These are phyloP conservation scores for Tetragonula carbonaria DNA, from an alignment of 2,888 invertebrate genomes.

Conservation along the genomic window DNA sequence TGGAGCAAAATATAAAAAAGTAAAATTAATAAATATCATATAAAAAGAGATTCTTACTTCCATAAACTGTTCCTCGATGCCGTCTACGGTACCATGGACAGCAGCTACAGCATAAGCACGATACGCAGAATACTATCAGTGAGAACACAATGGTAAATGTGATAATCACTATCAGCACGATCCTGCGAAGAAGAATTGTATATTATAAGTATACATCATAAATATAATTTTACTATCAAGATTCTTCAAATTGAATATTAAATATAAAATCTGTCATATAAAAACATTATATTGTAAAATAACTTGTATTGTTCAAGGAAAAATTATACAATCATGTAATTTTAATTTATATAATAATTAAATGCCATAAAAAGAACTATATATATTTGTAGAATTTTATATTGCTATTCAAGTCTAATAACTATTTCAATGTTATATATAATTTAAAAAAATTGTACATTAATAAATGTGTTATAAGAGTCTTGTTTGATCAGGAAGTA, in stretches of 20 bases:
- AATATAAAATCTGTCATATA: too few species aligned
- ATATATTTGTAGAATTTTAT: background rate
- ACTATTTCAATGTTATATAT: too few species aligned
- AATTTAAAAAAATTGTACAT: too few species aligned
- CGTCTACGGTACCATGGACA: slow-evolving; percentile 80
- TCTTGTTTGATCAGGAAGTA: background rate
- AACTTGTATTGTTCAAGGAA: too few species aligned
- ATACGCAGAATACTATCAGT: slow-evolving; percentile 72
- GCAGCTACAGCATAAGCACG: slow-evolving; percentile 80
- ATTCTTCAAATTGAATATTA: too few species aligned
- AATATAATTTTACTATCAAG: too few species aligned
- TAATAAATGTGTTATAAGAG: background rate
- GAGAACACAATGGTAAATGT: slow-evolving; percentile 56
- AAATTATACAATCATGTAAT: too few species aligned
- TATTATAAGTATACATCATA: background rate
- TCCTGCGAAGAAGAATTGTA: slow-evolving; percentile 60
- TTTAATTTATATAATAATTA: too few species aligned
- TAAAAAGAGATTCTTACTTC: slow-evolving; percentile 73
- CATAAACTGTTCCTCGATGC: slow-evolving; percentile 79
- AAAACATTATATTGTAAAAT: too few species aligned
- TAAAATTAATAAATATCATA: background rate
- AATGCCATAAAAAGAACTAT: too few species aligned
- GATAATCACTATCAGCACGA: slow-evolving; percentile 59
- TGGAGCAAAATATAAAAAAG: background rate
- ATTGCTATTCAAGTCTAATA: background rate